These are phyloP conservation scores for Macrosoma leucophasiata DNA, from an alignment of 2,888 invertebrate genomes.

Conservation along the genomic window DNA sequence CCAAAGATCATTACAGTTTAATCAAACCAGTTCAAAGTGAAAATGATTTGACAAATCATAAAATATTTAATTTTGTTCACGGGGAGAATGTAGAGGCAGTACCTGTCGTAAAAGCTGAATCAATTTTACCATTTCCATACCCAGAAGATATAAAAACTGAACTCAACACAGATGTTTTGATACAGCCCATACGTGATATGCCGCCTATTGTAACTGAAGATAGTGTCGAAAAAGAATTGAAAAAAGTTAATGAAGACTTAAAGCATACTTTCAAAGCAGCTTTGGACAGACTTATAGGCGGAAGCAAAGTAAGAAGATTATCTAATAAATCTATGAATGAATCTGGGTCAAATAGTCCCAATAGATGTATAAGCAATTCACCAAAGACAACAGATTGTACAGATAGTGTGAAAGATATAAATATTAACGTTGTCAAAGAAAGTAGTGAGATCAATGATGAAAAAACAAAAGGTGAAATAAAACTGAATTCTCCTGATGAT, in stretches of 20 bases:
- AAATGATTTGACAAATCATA: constrained; percentile 21
- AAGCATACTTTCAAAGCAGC: constrained; percentile 58
- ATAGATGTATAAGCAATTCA: too few relatives aligned
- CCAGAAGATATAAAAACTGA: constrained; percentile 39
- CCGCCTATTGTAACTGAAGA: constrained; percentile 26
- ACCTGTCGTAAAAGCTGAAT: constrained; percentile 49
- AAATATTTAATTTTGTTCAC: too few relatives aligned
- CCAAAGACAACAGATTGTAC: too few relatives aligned
- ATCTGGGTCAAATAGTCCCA: too few relatives aligned
- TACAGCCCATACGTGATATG: constrained; percentile 20
- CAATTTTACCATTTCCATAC: constrained; percentile 48
- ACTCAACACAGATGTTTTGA: constrained; percentile 26
- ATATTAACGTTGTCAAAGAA: too few relatives aligned
- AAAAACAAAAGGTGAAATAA: constrained; percentile 20
- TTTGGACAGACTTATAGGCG: constrained; percentile 43
- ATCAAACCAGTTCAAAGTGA: too few relatives aligned
- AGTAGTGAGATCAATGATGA: too few relatives aligned
- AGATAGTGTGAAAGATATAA: too few relatives aligned
- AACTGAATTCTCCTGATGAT: constrained; percentile 1
- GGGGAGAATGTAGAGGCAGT: constrained; percentile 23
- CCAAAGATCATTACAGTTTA: constrained; percentile 27
- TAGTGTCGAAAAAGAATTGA: constrained; percentile 48
- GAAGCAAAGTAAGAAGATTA: constrained; percentile 1
- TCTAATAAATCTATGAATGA: too few relatives aligned
- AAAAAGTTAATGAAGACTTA: constrained; percentile 54